These are phyloP conservation scores for Dipodomys ordii DNA, from an alignment of 2,113 vertebrate genomes.

Conservation along the genomic window DNA sequence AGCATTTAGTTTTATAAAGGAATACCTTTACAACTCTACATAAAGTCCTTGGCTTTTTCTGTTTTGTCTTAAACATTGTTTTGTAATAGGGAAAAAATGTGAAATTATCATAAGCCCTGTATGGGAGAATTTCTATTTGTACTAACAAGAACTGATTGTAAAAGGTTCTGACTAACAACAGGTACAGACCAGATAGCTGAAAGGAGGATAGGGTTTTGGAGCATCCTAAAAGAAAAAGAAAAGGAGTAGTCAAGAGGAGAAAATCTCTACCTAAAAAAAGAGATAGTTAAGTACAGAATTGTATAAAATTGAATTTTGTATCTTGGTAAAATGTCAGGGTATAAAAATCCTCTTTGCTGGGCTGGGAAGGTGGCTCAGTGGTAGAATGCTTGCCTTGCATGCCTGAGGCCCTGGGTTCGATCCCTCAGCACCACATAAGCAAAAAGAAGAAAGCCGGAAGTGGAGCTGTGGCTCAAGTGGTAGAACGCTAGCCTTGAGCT, in stretches of 20 bases:
- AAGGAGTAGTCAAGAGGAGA: slow-evolving; percentile 20
- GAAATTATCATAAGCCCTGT: slow-evolving; percentile 9
- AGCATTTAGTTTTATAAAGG: slow-evolving; percentile 47
- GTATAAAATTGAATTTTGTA: background rate
- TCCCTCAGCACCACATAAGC: too few species aligned
- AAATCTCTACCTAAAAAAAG: slow-evolving; percentile 45
- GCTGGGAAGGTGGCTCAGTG: too few species aligned
- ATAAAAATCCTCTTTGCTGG: slow-evolving; percentile 27
- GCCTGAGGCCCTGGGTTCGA: too few species aligned
- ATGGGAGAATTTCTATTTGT: slow-evolving; percentile 32
- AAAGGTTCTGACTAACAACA: background rate
- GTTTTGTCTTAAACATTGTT: slow-evolving; percentile 40
- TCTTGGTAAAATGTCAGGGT: background rate
- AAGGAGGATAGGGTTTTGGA: background rate
- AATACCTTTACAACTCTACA: background rate
- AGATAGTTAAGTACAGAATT: slow-evolving; percentile 33
- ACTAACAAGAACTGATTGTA: background rate
- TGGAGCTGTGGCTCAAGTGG: too few species aligned
- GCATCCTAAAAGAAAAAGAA: slow-evolving; percentile 29
- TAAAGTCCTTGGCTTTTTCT: background rate
- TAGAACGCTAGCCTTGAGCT: too few species aligned
- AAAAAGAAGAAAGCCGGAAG: too few species aligned
- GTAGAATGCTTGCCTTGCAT: too few species aligned
- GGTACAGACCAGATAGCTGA: background rate
- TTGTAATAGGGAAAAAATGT: background rate